phyloP scores from a whole-genome alignment of 1,140 invertebrate genomes.

The Oedothorax gibbosus region DNA sequence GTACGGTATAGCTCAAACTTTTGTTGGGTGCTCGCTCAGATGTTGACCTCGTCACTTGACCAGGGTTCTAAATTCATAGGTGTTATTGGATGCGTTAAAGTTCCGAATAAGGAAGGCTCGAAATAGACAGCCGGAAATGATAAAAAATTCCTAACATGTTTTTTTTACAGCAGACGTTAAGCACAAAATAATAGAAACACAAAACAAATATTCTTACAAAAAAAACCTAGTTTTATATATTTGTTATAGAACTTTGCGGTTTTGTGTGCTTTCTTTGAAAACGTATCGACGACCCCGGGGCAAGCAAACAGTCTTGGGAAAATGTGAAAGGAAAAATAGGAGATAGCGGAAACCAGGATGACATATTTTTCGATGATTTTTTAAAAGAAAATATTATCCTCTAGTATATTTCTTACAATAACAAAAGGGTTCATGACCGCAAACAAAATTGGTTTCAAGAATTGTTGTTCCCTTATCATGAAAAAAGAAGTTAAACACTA shows the following conservation, averaged over 20 bases:
- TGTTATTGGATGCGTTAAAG: too few species aligned
- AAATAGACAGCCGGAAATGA: not conserved
- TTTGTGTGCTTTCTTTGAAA: slow-evolving; percentile 22
- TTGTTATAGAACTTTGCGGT: not conserved
- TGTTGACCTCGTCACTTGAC: too few species aligned
- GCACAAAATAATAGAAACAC: not conserved
- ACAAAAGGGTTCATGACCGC: not conserved
- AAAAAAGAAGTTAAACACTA: too few species aligned
- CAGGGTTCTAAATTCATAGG: too few species aligned
- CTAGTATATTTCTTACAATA: slow-evolving; percentile 10
- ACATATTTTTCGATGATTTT: slow-evolving; percentile 35
- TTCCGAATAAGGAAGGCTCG: too few species aligned
- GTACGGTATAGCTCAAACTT: too few species aligned
- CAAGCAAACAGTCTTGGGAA: slow-evolving; percentile 17
- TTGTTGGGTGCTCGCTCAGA: too few species aligned
- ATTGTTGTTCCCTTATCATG: too few species aligned
- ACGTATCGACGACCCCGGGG: slow-evolving; percentile 8
- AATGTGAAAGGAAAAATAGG: not conserved
- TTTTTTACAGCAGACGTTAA: not conserved
- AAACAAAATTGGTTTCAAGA: too few species aligned
- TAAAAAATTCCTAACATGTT: not conserved
- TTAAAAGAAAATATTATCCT: slow-evolving; percentile 21
- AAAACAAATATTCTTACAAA: not conserved
- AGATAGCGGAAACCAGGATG: slow-evolving; percentile 18
- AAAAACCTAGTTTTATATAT: not conserved